Evolutionary conservation across 2,113 vertebrate species (phyloP), one percentile per base, ranked within the genome.

Genomic region (Poeciliopsis prolifica): DNA sequence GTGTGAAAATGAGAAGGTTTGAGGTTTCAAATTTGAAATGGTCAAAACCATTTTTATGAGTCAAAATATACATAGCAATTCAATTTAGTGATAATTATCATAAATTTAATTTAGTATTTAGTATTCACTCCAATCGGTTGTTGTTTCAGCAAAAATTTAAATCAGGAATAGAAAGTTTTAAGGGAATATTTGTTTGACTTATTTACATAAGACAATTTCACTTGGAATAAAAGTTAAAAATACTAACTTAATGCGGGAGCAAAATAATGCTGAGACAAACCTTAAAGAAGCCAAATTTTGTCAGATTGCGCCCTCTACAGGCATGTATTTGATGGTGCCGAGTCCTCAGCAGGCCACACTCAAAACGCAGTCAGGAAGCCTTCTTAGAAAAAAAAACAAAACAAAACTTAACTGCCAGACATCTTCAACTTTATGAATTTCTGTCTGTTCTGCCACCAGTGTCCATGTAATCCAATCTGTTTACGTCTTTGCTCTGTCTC

Each of bases 261-360:
- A 48, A 63, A 11, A 13, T 30, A 37, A 19, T 8, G 28, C 14
- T 1, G 0, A 7, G 35, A n/a, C 11, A 24, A 65, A 61, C 40
- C 0, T 44, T 19, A 19, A 48, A 12, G 31, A n/a, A 1, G 1
- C 19, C 1, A 4, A 54, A 62, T 17, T 72, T 71, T 62, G 66
- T 71, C 30, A 76, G 61, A 84, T 28, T 22, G 13, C 22, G 77
- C 72, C 74, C 79, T 75, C 85, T 89, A 5, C 61, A 84, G 81
- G 72, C 48, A 1, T 6, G 3, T 29, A 19, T 58, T 0, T 24
- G 35, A 30, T 3, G 8, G 12, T 65, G 31, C 61, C n/a, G 24
- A 37, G 24, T 24, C 0, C 26, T 15, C 7, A 58, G 14, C 61
- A 11, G 60, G 54, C 15, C 13, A 5, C 5, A 7, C 35, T 10